phyloP scores from a whole-genome alignment of 2,888 invertebrate genomes.

The Diarsia rubi region DNA sequence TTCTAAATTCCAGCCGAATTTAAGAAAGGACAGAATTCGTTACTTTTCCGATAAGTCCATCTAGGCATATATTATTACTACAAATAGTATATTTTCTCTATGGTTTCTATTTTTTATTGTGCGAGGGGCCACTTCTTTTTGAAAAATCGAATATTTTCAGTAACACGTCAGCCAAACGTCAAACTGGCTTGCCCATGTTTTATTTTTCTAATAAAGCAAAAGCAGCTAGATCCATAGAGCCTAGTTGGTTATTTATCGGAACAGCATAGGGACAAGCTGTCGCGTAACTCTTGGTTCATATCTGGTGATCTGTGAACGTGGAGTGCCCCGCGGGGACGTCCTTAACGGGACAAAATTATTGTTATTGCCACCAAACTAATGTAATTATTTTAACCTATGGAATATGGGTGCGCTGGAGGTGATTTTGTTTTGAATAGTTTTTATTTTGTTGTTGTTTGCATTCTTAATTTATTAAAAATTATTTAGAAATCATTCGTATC shows the following conservation, averaged over 20 bases:
- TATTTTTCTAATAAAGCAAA: neutral
- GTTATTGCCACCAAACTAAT: slow-evolving; percentile 89
- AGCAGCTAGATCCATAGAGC: slow-evolving; percentile 7
- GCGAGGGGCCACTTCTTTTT: neutral
- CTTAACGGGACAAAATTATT: slow-evolving; percentile 83
- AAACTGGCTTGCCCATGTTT: neutral
- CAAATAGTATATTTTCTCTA: neutral
- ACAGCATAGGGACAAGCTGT: slow-evolving; percentile 56
- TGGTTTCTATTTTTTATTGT: neutral
- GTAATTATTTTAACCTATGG: slow-evolving; percentile 86
- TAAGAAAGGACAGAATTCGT: neutral
- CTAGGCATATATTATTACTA: neutral
- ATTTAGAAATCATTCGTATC: neutral
- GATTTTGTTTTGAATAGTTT: slow-evolving; percentile 27
- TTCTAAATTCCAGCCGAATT: neutral
- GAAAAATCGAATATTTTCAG: neutral
- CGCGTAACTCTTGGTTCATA: slow-evolving; percentile 81
- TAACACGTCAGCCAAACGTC: neutral
- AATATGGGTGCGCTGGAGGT: slow-evolving; percentile 72
- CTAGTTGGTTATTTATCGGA: slow-evolving; percentile 55
- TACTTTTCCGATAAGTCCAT: neutral
- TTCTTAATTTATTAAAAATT: slow-evolving; percentile 1
- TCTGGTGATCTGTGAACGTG: slow-evolving; percentile 88
- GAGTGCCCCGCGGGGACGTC: slow-evolving; percentile 74
- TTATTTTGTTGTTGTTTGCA: slow-evolving; percentile 14